A percentile compares a stretch with the other conserved stretches of the same genome.
Evolutionary conservation across 1,140 invertebrate species (phyloP).

Genomic region (Nasonia vitripennis): DNA sequence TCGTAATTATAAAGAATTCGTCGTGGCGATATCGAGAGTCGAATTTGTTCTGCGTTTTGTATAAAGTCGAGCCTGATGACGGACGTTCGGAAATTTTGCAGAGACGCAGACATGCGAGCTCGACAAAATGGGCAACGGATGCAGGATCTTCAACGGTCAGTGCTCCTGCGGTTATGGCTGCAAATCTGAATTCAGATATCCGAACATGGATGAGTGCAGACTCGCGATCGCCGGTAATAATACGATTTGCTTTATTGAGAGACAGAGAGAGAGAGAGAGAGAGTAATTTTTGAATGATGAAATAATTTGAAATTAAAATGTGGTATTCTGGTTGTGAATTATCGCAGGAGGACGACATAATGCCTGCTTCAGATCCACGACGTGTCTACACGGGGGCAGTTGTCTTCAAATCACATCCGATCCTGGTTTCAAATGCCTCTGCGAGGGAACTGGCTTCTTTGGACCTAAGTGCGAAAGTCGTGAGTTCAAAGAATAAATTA

Average conservation of each 20-base stretch:
- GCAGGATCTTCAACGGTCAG: slow-evolving; percentile 66
- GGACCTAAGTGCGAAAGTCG: slow-evolving; percentile 81
- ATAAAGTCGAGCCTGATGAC: no score
- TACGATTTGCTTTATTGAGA: no score
- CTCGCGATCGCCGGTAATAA: slow-evolving; percentile 72
- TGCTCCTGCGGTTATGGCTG: slow-evolving; percentile 74
- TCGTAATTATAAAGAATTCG: no score
- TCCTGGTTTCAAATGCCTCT: slow-evolving; percentile 82
- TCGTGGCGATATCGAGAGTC: background rate
- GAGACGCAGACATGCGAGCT: slow-evolving; percentile 62
- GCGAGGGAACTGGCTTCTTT: slow-evolving; percentile 84
- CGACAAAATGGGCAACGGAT: slow-evolving; percentile 67
- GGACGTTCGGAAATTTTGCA: background rate
- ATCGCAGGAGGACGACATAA: slow-evolving; percentile 78
- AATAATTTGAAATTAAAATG: background rate
- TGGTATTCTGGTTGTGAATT: background rate
- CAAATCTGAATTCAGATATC: slow-evolving; percentile 73
- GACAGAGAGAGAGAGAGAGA: background rate
- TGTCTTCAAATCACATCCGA: slow-evolving; percentile 82
- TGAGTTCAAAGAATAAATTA: slow-evolving; percentile 64
- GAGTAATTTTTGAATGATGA: background rate
- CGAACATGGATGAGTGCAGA: slow-evolving; percentile 70
- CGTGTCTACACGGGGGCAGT: slow-evolving; percentile 79
- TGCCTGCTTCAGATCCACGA: slow-evolving; percentile 76
- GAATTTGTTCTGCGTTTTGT: no score